These are phyloP conservation scores for Caenorhabditis macrosperma DNA, from an alignment of 2,888 invertebrate species.

Conservation along the genomic window DNA sequence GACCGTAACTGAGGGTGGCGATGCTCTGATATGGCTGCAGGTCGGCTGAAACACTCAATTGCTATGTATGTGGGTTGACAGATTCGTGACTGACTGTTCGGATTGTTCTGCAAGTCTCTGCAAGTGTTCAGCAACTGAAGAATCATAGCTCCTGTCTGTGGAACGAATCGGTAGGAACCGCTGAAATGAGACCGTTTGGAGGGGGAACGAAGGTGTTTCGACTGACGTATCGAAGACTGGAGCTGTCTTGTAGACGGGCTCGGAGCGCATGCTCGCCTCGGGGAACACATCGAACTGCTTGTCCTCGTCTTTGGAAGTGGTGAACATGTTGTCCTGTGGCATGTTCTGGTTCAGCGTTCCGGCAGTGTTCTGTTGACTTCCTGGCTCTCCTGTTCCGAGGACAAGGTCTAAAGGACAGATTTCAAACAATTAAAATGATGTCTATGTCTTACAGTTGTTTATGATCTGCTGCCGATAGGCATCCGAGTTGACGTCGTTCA, in stretches of 20 bases:
- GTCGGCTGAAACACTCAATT: constrained; percentile 68
- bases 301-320: constrained; percentile 78
- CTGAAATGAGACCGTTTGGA: constrained; percentile 45
- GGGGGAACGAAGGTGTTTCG: too few relatives aligned
- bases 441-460: constrained; percentile 70
- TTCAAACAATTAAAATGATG: not conserved
- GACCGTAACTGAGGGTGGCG: constrained; percentile 69
- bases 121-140: constrained; percentile 77
- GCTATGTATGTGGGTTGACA: not conserved
- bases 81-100: constrained; percentile 64
- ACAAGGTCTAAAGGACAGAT: constrained; percentile 68
- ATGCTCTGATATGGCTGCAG: constrained; percentile 73
- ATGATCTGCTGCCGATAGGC: constrained; percentile 78
- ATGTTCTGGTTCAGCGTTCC: constrained; percentile 73
- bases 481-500: constrained; percentile 79
- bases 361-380: constrained; percentile 70
- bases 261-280: constrained; percentile 72
- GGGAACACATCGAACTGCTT: constrained; percentile 79
- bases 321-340: constrained; percentile 80
- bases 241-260: constrained; percentile 77
- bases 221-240: constrained; percentile 73
- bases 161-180: constrained; percentile 73
- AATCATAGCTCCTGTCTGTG: constrained; percentile 75
- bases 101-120: constrained; percentile 73
- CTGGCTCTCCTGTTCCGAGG: constrained; percentile 75